Conservation (phyloP, 2,113 vertebrate species). For the Entelurus aequoreus region DNA sequence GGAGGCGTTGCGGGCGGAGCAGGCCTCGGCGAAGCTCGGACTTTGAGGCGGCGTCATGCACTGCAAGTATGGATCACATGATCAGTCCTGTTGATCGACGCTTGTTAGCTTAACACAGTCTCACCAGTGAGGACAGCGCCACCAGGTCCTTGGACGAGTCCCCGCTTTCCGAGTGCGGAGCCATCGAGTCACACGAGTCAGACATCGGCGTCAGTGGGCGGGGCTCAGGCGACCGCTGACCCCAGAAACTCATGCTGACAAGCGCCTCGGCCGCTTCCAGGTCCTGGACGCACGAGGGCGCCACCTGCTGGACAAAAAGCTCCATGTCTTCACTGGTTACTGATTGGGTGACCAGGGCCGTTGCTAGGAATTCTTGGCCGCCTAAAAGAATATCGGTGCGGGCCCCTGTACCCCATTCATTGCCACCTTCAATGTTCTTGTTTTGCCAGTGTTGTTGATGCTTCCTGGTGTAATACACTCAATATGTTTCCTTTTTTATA, state of each 20-base stretch:
- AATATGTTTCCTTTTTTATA: no score
- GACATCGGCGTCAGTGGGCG: constrained; percentile 92
- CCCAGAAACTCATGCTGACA: constrained; percentile 97
- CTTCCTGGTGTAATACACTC: no score
- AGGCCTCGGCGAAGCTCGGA: constrained; percentile 81
- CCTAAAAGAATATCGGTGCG: no score
- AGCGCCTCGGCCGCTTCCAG: constrained; percentile 92
- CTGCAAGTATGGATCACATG: constrained; percentile 54
- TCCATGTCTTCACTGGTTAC: no score
- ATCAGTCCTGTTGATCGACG: background rate
- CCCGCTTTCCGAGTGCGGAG: constrained; percentile 55
- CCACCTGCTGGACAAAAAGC: constrained; percentile 42
- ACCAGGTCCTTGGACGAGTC: constrained; percentile 82
- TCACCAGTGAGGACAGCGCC: constrained; percentile 86
- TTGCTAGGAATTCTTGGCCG: no score
- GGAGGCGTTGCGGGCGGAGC: constrained; percentile 51
- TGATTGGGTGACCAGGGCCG: no score
- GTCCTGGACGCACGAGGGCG: constrained; percentile 76
- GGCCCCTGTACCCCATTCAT: no score
- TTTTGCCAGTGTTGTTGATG: no score
- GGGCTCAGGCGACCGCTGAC: constrained; percentile 79
- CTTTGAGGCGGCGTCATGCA: constrained; percentile 98
- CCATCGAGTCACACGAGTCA: constrained; percentile 87
- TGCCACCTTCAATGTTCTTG: no score
- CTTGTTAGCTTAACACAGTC: constrained; percentile 25